phyloP scores from a whole-genome alignment of 2,113 vertebrate species.

The Smithornis capensis region DNA sequence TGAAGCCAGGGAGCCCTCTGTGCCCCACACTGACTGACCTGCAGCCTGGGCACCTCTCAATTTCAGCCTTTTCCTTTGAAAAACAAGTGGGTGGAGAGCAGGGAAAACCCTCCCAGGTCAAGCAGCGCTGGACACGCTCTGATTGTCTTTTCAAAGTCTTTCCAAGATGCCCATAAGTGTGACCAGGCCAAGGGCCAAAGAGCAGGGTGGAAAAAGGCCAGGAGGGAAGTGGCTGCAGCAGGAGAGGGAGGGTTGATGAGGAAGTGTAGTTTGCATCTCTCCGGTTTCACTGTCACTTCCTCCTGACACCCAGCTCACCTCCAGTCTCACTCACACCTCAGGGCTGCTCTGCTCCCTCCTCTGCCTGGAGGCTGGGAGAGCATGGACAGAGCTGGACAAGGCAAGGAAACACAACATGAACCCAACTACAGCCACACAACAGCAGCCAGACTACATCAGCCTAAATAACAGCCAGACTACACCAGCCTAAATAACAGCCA shows the following conservation, averaged over 20 bases:
- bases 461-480: not conserved
- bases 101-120: not conserved
- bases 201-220: not conserved
- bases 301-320: not conserved
- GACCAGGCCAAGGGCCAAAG: not conserved
- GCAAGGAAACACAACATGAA: not conserved
- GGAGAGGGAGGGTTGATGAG: not conserved
- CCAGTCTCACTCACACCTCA: rapidly evolving
- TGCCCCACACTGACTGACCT: not conserved
- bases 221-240: not conserved
- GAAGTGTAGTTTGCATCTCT: not conserved
- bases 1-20: not conserved
- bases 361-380: not conserved
- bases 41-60: not conserved
- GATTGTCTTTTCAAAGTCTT: not conserved
- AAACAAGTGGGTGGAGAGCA: not conserved
- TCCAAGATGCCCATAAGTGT: not conserved
- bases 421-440: not conserved
- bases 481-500: not conserved
- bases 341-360: not conserved
- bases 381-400: rapidly evolving
- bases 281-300: not conserved
- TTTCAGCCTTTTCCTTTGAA: not conserved
- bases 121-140: rapidly evolving
- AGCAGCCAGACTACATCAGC: too few relatives aligned